phyloP scores from a whole-genome alignment of 2,888 invertebrate species.

The Trissolcus japonicus region DNA sequence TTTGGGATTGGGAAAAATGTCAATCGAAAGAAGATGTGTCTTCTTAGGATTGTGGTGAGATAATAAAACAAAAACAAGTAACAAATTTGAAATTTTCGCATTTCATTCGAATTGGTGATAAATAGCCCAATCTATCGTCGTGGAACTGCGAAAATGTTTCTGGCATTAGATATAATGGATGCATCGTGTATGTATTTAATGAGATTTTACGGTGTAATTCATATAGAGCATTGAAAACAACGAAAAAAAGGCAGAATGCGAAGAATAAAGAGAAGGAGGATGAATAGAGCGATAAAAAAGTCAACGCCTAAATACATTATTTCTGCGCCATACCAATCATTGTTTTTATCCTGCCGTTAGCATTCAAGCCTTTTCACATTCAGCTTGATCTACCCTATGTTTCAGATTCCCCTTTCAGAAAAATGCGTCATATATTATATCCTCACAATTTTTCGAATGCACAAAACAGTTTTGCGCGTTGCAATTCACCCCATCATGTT shows the following conservation, averaged over 20 bases:
- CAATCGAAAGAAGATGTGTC: too few species aligned
- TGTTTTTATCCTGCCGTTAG: slow-evolving; percentile 58
- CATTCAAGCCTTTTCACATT: slow-evolving; percentile 57
- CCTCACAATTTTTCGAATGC: slow-evolving; percentile 59
- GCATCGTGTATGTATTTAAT: slow-evolving; percentile 73
- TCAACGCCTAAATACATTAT: slow-evolving; percentile 71
- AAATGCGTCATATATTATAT: slow-evolving; percentile 59
- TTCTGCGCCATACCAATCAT: slow-evolving; percentile 64
- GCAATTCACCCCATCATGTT: slow-evolving; percentile 51
- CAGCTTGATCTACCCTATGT: slow-evolving; percentile 60
- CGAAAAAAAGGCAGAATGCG: slow-evolving; percentile 59
- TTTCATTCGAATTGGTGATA: slow-evolving; percentile 48
- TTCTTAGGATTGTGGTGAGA: too few species aligned
- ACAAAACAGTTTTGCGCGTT: slow-evolving; percentile 56
- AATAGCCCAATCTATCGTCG: slow-evolving; percentile 48
- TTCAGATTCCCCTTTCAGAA: slow-evolving; percentile 58
- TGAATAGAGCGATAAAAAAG: slow-evolving; percentile 67
- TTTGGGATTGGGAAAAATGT: too few species aligned
- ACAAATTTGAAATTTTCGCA: slow-evolving; percentile 8
- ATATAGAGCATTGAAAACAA: slow-evolving; percentile 73
- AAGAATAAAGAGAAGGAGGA: slow-evolving; percentile 39
- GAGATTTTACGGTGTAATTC: slow-evolving; percentile 75
- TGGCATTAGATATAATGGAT: slow-evolving; percentile 68
- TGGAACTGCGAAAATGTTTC: slow-evolving; percentile 66
- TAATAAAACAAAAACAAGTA: too few species aligned